Base-by-base conservation (phyloP, 2,797 vertebrate genomes). In the Spondyliosoma cantharus region DNA sequence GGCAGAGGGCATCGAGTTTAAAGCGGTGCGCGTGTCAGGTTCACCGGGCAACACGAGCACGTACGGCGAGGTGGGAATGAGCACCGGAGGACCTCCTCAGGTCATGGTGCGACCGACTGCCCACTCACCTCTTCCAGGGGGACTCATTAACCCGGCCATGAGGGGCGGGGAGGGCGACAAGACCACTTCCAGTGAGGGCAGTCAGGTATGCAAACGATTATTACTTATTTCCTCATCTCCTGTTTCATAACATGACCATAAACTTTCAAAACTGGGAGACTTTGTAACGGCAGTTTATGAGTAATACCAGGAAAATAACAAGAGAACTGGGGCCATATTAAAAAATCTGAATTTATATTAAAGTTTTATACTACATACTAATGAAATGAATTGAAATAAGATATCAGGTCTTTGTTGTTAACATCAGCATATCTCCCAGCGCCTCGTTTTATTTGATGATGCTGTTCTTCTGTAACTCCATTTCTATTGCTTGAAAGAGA, bases 31-130 rank as follows among this genome's bases (percentile, higher is more conserved):
- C 5, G 73, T 93, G 19, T 82, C 89, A 1, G 91, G 82, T 24
- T 93, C 89, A 12, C 91, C 86, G 0, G 86, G 6, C 16, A 93
- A 72, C 45, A 81, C 83, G 0, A 83, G 92, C 64, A 83, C 84
- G n/a, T 93, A 92, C 1, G 88, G 89, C 0, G 93, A 92, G 37
- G 89, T 92, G 16, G 89, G 88, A 46, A 74, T 80, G 49, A 61
- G 76, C 84, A 65, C 58, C 0, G 87, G 81, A 5, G 91, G 92
- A 0, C 97, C 97, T 3, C 97, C 97, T 0, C 97, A 98, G 90
- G 97, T 99, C 25, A 95, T 97, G 0, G 97, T 99, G 61, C 96
- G 97, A 49, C 97, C 98, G 0, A 98, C 96, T 79, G 93, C 96
- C 58, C 97, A 97, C 85, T 97, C 97, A 45, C 69, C 87, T 56